Conservation (phyloP, 2,797 vertebrate species). For the Anguilla megastoma region DNA sequence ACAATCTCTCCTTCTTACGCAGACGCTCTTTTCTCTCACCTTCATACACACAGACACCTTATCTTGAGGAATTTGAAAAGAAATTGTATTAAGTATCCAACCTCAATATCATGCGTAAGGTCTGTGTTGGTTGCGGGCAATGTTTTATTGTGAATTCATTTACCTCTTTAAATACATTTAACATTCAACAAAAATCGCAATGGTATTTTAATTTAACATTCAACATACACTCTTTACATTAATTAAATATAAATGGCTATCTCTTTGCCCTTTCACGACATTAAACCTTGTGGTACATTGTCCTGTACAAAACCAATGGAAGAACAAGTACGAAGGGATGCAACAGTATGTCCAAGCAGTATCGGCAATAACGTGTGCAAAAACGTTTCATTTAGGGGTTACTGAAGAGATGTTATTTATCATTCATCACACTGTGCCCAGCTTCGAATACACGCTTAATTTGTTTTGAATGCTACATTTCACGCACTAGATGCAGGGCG, state of each 20-base stretch:
- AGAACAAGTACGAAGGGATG: too few species aligned
- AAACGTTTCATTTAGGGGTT: neutral
- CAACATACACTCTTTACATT: neutral
- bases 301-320: too few species aligned
- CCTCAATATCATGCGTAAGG: too few species aligned
- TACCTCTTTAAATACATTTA: too few species aligned
- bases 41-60: too few species aligned
- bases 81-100: too few species aligned
- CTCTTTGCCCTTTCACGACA: neutral
- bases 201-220: neutral
- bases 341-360: neutral
- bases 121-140: too few species aligned
- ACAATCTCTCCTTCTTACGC: neutral
- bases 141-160: too few species aligned
- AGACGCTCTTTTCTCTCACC: too few species aligned
- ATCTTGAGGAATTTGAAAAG: too few species aligned
- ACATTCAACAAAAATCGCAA: neutral
- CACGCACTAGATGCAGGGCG: neutral
- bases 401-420: neutral
- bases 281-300: neutral
- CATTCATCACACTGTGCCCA: neutral
- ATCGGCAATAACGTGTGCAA: neutral
- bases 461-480: neutral
- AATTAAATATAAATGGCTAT: neutral
- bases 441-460: neutral